These are phyloP conservation scores for Gryon sp. DNA, from an alignment of 1,140 invertebrate species.

Conservation along the genomic window DNA sequence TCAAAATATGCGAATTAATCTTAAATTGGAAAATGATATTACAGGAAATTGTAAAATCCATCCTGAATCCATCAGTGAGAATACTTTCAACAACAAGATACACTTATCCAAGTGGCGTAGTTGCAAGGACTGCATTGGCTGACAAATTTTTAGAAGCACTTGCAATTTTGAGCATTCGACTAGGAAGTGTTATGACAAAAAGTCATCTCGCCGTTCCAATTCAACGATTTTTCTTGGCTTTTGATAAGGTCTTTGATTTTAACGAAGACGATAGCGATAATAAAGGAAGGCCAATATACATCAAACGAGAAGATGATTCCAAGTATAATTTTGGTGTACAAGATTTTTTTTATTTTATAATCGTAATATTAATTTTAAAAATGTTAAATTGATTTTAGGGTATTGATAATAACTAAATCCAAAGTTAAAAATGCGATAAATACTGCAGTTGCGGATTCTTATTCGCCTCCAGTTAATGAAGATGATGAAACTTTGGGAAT, in stretches of 20 bases:
- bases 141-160: constrained; percentile 90
- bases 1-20: background rate
- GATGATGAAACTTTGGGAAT: constrained; percentile 64
- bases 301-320: constrained; percentile 44
- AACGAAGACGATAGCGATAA: constrained; percentile 45
- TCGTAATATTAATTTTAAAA: constrained; percentile 42
- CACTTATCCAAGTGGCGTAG: constrained; percentile 88
- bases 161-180: constrained; percentile 87
- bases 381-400: constrained; percentile 25
- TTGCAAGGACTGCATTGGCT: constrained; percentile 86
- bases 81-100: constrained; percentile 86
- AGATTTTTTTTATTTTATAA: constrained; percentile 34
- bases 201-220: constrained; percentile 86
- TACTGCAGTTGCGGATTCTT: constrained; percentile 77
- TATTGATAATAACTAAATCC: constrained; percentile 31
- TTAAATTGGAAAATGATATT: background rate
- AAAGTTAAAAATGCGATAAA: constrained; percentile 35
- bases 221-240: constrained; percentile 89
- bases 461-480: constrained; percentile 78
- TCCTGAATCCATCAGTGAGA: constrained; percentile 88
- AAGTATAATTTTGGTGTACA: constrained; percentile 29
- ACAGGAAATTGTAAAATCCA: constrained; percentile 87
- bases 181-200: constrained; percentile 91
- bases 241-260: constrained; percentile 87
- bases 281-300: constrained; percentile 26